Evolutionary conservation across 92 coral and sea anemone species (phyloP), one percentile per base, ranked within the genome.

Genomic region (Pocillopora meandrina): DNA sequence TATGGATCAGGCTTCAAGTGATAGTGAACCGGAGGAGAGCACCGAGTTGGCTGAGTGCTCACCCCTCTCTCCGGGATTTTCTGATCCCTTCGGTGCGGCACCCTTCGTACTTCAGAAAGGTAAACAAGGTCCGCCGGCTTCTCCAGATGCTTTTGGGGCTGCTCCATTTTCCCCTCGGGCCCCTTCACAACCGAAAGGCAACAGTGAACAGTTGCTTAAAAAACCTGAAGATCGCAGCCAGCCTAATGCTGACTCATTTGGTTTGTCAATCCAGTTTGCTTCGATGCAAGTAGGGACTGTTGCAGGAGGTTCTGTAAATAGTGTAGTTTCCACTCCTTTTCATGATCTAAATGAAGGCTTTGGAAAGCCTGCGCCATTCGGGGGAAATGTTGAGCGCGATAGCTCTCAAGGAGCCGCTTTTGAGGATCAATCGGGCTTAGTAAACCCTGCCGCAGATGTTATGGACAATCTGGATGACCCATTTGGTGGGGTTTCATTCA

Each of bases 1-100:
- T 8, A 72, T 20, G 17, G 86, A 67, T 15, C 59, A 75, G 47
- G 66, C 69, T 55, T 77, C 89, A 33, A 88, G 82, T 61, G 90
- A 87, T 33, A 82, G 84, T 79, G 90, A 85, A 67, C 23, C 78
- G 21, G 90, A 42, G 52, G 52, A 82, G 18, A 72, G 52, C 12
- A 75, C 61, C 35, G 87, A 78, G 18, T 64, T 55, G 18, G 55
- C 67, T 11, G 77, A 35, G 55, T 42, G 63, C 36, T 92, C 94
- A 23, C 94, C 94, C 49, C 80, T 52, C 19, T 91, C 94, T 16
- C 95, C 93, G 17, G 89, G 82, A 23, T n/a, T 89, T 19, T 68
- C 92, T 10, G 93, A 94, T 79, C 98, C 98, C 2, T 94, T 94
- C 71, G 98, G 98, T 23, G 87, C 95, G 21, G 95, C 88, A 20